These are phyloP conservation scores for Sminthurinus aureus DNA, from an alignment of 2,888 invertebrate genomes.

Conservation along the genomic window DNA sequence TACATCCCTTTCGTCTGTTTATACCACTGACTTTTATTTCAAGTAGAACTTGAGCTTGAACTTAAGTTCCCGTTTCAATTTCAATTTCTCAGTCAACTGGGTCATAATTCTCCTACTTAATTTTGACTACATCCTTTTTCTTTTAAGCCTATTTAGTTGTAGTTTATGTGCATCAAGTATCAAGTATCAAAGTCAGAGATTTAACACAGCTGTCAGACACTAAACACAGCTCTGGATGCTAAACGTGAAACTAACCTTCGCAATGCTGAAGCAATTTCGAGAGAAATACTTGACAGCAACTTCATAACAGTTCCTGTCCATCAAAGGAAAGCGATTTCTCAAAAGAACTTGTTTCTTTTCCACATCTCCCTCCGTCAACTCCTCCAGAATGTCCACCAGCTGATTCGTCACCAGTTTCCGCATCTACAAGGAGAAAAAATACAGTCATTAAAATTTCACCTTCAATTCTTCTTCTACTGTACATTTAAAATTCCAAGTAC, in stretches of 20 bases:
- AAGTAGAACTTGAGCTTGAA: neutral
- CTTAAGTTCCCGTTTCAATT: neutral
- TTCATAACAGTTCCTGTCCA: slow-evolving; percentile 63
- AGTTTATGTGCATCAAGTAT: too few relatives aligned
- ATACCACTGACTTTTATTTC: neutral
- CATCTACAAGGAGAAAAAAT: slow-evolving; percentile 58
- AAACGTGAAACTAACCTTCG: slow-evolving; percentile 61
- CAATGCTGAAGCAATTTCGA: slow-evolving; percentile 63
- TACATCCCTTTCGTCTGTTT: neutral
- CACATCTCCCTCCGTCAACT: slow-evolving; percentile 60
- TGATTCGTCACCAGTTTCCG: slow-evolving; percentile 61
- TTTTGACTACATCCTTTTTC: neutral
- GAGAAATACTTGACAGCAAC: slow-evolving; percentile 61
- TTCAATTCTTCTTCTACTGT: too few relatives aligned
- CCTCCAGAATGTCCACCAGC: slow-evolving; percentile 61
- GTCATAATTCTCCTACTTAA: neutral
- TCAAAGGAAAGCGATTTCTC: slow-evolving; percentile 59
- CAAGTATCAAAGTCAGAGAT: too few relatives aligned
- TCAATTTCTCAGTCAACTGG: neutral
- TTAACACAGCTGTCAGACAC: too few relatives aligned
- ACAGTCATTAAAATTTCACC: neutral
- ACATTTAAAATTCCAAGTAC: too few relatives aligned
- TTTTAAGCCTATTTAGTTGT: neutral
- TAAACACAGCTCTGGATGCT: neutral
- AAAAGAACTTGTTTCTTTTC: slow-evolving; percentile 45